Evolutionary conservation across 1,140 invertebrate species (phyloP), one percentile per base, ranked within the genome.

Genomic region (Lethrus apterus): DNA sequence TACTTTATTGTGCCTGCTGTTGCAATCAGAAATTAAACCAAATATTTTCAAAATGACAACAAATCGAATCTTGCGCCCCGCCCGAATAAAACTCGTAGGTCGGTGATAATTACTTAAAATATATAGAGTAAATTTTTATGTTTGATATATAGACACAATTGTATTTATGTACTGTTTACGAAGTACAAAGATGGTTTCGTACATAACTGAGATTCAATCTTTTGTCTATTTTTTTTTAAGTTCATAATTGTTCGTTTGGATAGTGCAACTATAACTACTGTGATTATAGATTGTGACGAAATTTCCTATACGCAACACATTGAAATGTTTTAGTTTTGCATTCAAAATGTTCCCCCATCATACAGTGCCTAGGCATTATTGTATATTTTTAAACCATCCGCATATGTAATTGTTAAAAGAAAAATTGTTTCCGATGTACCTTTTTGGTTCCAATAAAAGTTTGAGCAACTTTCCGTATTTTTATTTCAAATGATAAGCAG

Each of bases 1-100:
- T 60, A 60, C 58, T 62, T 62, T 59, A 59, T 56, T 51, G 60
- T 62, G 60, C 60, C 60, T 62, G 57, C 57, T 52, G 56, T 52
- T 54, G 51, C 48, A 54, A 60, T 56, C 52, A 52, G 42, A 57
- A 52, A 44, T 47, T 49, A 52, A 54, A 52, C 44, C 47, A 50
- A 57, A 51, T 54, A 36, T 51, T 52, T 45, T 45, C 32, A 19
- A 54, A 48, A 50, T 20, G 35, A 46, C 43, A 43, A 51, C 46
- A 51, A 46, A 56, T 56, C 55, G 51, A 56, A 56, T 21, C 24
- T 23, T 38, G 17, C 19, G 18, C 18, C 18, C 35, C 20, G 10
- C 31, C 20, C 17, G 20, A 44, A 44, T n/a, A n/a, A n/a, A n/a
- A n/a, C n/a, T n/a, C n/a, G 41, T 38, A 38, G 35, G 35, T 38